phyloP scores from a whole-genome alignment of 2,113 vertebrate genomes.

The Trachemys scripta region DNA sequence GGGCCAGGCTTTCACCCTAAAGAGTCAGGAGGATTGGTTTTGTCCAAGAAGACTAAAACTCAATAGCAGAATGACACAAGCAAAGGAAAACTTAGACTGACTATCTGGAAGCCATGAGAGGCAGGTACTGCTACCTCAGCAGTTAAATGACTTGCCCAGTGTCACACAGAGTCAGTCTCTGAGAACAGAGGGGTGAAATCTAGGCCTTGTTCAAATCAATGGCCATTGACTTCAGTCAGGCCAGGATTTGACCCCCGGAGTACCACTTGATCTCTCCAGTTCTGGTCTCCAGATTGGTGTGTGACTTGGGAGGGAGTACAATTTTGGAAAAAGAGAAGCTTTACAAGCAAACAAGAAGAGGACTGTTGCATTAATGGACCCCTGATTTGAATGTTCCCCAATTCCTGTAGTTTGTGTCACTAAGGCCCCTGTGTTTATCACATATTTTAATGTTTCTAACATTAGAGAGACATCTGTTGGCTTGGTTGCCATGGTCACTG shows the following conservation, averaged over 20 bases:
- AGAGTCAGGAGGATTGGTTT: not conserved
- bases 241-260: not conserved
- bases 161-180: not conserved
- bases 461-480: not conserved
- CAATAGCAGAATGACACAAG: not conserved
- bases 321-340: not conserved
- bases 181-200: not conserved
- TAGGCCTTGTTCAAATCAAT: not conserved
- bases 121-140: not conserved
- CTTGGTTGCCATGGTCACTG: not conserved
- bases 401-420: not conserved
- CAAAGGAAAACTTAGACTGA: not conserved
- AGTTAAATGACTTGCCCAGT: not conserved
- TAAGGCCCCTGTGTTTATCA: not conserved
- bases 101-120: not conserved
- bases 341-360: not conserved
- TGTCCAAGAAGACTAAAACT: not conserved
- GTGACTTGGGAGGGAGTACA: too few relatives aligned
- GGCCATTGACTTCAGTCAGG: not conserved
- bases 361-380: not conserved
- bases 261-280: not conserved
- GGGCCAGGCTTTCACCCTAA: not conserved
- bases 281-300: not conserved
- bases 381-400: not conserved
- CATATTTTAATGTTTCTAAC: not conserved